phyloP scores from a whole-genome alignment of 1,140 invertebrate species.

The Phortica variegata region DNA sequence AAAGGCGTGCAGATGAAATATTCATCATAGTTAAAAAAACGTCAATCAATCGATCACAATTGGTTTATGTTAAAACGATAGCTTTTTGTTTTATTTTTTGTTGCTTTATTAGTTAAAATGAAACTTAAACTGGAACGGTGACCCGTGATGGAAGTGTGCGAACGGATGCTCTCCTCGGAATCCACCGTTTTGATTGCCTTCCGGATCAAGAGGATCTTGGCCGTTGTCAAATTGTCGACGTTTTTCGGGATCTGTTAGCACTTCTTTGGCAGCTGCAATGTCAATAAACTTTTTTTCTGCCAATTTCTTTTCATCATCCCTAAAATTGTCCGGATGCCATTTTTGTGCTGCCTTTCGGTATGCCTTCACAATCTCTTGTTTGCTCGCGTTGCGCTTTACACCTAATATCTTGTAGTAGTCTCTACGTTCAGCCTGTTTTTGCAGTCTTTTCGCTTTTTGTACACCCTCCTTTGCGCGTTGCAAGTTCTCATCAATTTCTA shows the following conservation, averaged over 20 bases:
- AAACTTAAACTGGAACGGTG: slow-evolving; percentile 95
- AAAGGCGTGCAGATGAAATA: too few relatives aligned
- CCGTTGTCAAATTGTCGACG: slow-evolving; percentile 90
- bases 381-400: slow-evolving; percentile 74
- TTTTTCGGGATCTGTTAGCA: slow-evolving; percentile 83
- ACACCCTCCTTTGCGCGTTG: slow-evolving; percentile 87
- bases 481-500: slow-evolving; percentile 79
- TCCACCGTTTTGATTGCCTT: slow-evolving; percentile 68
- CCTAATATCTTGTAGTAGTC: slow-evolving; percentile 99
- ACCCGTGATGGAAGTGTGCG: slow-evolving; percentile 83
- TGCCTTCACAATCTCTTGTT: slow-evolving; percentile 93
- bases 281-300: slow-evolving; percentile 99
- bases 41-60: too few relatives aligned
- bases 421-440: slow-evolving; percentile 89
- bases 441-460: slow-evolving; percentile 85
- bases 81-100: too few relatives aligned
- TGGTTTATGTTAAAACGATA: too few relatives aligned
- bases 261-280: slow-evolving; percentile 98
- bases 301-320: slow-evolving; percentile 87
- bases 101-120: slow-evolving; percentile 76
- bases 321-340: slow-evolving; percentile 98
- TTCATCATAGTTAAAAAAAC: too few relatives aligned
- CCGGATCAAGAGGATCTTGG: slow-evolving; percentile 96
- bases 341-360: slow-evolving; percentile 96
- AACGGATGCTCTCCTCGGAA: slow-evolving; percentile 76